These are phyloP conservation scores for Takifugu bimaculatus DNA, from an alignment of 2,113 vertebrate genomes.

Conservation along the genomic window DNA sequence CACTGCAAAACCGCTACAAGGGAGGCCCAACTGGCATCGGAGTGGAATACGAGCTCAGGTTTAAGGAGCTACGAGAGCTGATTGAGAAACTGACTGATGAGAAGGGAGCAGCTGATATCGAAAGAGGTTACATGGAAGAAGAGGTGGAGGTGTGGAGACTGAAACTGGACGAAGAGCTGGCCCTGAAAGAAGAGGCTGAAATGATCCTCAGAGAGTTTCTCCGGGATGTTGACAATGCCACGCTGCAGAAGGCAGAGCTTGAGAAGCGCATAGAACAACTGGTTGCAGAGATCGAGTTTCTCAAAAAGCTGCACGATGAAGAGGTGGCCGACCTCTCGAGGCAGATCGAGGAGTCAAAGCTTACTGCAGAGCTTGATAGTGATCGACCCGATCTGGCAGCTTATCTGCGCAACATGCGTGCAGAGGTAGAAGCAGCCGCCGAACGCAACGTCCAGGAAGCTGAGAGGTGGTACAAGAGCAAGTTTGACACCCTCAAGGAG, in stretches of 20 bases:
- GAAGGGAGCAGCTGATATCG: conserved; percentile 69
- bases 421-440: conserved; percentile 73
- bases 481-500: conserved; percentile 76
- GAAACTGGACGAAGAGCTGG: conserved; percentile 77
- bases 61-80: conserved; percentile 73
- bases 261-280: conserved; percentile 70
- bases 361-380: conserved; percentile 62
- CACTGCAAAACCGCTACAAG: conserved; percentile 61
- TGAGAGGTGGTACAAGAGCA: conserved; percentile 80
- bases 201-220: conserved; percentile 77
- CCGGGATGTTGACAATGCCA: conserved; percentile 76
- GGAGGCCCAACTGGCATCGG: conserved; percentile 60
- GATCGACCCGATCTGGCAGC: conserved; percentile 66
- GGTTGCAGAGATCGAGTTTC: conserved; percentile 71
- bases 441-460: conserved; percentile 77
- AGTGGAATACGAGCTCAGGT: conserved; percentile 75
- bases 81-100: conserved; percentile 77
- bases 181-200: conserved; percentile 78
- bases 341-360: conserved; percentile 74
- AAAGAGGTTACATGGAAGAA: conserved; percentile 66
- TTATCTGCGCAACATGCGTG: conserved; percentile 66
- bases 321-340: conserved; percentile 72
- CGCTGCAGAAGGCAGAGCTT: conserved; percentile 74
- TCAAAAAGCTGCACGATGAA: conserved; percentile 74
- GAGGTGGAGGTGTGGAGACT: conserved; percentile 72